Conservation (phyloP, 35 echinoderm and acorn worm species). For the Diadema setosum region DNA sequence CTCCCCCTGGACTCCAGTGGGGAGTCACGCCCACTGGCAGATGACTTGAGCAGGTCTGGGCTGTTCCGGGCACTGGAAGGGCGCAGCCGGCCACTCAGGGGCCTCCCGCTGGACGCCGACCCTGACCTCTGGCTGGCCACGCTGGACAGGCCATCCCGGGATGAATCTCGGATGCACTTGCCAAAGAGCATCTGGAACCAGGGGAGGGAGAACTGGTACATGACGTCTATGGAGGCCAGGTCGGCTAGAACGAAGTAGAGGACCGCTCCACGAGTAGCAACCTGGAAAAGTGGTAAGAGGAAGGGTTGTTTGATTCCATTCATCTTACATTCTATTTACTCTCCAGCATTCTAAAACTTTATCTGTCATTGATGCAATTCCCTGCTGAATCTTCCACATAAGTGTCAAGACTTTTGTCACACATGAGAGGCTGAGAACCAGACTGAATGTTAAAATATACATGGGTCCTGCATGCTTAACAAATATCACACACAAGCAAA, state of each 20-base stretch:
- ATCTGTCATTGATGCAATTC: too few species aligned
- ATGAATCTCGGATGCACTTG: conserved; percentile 63
- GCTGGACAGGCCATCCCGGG: background rate
- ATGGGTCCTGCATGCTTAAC: too few species aligned
- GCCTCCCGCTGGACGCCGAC: conserved; percentile 11
- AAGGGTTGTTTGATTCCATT: background rate
- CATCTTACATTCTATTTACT: background rate
- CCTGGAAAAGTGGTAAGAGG: conserved; percentile 19
- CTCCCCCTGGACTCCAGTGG: background rate
- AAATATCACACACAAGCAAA: too few species aligned
- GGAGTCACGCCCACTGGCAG: conserved; percentile 35
- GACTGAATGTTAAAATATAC: too few species aligned
- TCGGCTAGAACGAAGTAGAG: conserved; percentile 96
- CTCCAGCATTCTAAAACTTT: too few species aligned
- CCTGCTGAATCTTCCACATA: too few species aligned
- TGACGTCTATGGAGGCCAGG: conserved; percentile 90
- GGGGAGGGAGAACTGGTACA: conserved; percentile 97
- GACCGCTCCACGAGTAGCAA: conserved; percentile 93
- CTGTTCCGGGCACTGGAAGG: conserved; percentile 86
- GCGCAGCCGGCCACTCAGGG: conserved; percentile 74
- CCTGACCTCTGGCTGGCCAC: background rate
- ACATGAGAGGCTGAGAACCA: too few species aligned
- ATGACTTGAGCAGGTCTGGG: conserved; percentile 59
- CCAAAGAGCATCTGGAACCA: conserved; percentile 92
- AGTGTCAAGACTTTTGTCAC: too few species aligned